Percentiles rank a stretch among this genome's conserved stretches.
phyloP scores from a whole-genome alignment of 2,113 vertebrate species.

The Callionymus lyra region DNA sequence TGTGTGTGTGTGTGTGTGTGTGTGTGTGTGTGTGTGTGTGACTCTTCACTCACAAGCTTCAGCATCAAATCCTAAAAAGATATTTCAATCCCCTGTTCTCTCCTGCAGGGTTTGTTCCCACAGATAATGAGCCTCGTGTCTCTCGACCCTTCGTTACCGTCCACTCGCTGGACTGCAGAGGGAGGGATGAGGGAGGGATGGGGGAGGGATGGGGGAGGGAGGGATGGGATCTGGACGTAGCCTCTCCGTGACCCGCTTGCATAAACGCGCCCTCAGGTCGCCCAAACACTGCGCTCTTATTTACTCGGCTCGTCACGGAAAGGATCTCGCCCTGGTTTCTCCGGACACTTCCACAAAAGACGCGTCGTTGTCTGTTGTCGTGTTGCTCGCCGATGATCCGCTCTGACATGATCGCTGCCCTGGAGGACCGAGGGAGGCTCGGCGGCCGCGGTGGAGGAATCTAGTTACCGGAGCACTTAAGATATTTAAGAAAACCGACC shows the following conservation, averaged over 20 bases:
- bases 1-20: slow-evolving; percentile 1
- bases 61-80: no score
- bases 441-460: no score
- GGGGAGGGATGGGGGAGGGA: slow-evolving; percentile 3
- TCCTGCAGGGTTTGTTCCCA: no score
- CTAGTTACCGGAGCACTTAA: no score
- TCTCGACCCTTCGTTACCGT: no score
- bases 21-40: slow-evolving; percentile 19
- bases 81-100: no score
- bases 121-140: no score
- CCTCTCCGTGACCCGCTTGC: slow-evolving; percentile 38
- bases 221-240: slow-evolving; percentile 12
- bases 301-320: slow-evolving; percentile 36
- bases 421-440: slow-evolving; percentile 37
- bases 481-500: no score
- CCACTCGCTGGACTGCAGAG: neutral
- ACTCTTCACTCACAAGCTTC: slow-evolving; percentile 31
- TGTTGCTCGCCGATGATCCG: slow-evolving; percentile 10
- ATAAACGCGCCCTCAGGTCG: slow-evolving; percentile 26
- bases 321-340: slow-evolving; percentile 25
- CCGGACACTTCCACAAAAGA: slow-evolving; percentile 10
- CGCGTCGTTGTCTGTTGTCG: slow-evolving; percentile 25
- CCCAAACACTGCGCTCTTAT: slow-evolving; percentile 38
- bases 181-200: slow-evolving; percentile 3
- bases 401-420: slow-evolving; percentile 19